Evolutionary conservation across 1,140 invertebrate species (phyloP).

Genomic region (Scaptomyza hsui): DNA sequence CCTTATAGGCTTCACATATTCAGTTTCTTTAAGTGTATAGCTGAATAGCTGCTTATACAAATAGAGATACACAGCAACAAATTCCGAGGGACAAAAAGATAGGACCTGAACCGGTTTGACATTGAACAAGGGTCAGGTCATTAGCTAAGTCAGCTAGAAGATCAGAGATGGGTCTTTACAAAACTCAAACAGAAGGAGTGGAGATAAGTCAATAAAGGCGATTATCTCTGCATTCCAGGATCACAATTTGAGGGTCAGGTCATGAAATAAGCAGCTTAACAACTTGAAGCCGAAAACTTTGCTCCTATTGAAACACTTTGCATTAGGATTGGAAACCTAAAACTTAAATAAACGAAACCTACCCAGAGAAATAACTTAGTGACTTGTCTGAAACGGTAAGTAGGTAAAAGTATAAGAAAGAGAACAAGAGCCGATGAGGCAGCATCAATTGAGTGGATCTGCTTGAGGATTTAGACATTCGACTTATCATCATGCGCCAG

Average conservation of each 20-base stretch:
- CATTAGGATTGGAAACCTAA: too few relatives aligned
- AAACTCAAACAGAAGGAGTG: background rate
- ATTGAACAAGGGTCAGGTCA: background rate
- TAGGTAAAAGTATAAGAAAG: background rate
- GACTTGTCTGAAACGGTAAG: too few relatives aligned
- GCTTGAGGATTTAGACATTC: too few relatives aligned
- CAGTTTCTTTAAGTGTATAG: background rate
- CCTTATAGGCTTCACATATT: too few relatives aligned
- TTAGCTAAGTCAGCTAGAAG: background rate
- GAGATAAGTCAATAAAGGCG: background rate
- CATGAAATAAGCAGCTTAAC: constrained; percentile 1
- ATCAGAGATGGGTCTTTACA: background rate
- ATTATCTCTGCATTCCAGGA: background rate
- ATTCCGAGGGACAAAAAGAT: background rate
- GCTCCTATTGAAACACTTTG: too few relatives aligned
- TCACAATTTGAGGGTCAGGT: background rate
- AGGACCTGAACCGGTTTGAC: constrained; percentile 10
- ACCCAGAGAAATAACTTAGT: too few relatives aligned
- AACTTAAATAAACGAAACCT: too few relatives aligned
- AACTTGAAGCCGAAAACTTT: background rate
- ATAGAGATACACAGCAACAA: constrained; percentile 4
- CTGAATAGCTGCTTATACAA: constrained; percentile 17
- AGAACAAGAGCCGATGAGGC: constrained; percentile 19
- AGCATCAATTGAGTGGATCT: constrained; percentile 24
- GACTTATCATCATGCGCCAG: background rate